These are phyloP conservation scores for Ageneiosus marmoratus DNA, from an alignment of 2,113 vertebrate species.

Conservation along the genomic window DNA sequence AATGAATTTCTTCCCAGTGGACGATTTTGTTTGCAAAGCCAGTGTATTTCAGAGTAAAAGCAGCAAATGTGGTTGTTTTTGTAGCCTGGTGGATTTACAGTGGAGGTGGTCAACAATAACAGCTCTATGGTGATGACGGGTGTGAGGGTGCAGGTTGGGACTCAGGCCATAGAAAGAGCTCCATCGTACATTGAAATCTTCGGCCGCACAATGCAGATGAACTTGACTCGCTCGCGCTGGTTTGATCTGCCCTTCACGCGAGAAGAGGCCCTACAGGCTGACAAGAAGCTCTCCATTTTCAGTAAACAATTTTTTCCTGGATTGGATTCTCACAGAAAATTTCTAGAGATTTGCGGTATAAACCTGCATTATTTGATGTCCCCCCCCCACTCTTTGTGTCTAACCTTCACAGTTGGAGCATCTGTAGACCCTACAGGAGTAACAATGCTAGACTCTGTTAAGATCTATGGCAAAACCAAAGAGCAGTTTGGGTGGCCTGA, in stretches of 20 bases:
- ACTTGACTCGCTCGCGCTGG: slow-evolving; percentile 94
- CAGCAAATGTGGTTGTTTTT: background rate
- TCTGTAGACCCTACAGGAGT: slow-evolving; percentile 97
- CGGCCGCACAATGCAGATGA: slow-evolving; percentile 96
- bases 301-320: slow-evolving; percentile 73
- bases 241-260: slow-evolving; percentile 97
- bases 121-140: slow-evolving; percentile 98
- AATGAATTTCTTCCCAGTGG: background rate
- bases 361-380: background rate
- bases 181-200: slow-evolving; percentile 96
- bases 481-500: slow-evolving; percentile 99
- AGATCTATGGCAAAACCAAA: slow-evolving; percentile 98
- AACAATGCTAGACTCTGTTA: slow-evolving; percentile 98
- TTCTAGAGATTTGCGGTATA: background rate
- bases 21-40: background rate
- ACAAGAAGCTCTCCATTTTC: slow-evolving; percentile 95
- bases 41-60: background rate
- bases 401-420: slow-evolving; percentile 81
- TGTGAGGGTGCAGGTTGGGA: slow-evolving; percentile 95
- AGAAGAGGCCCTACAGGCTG: slow-evolving; percentile 94
- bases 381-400: background rate
- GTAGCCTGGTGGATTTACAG: slow-evolving; percentile 93
- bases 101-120: slow-evolving; percentile 94
- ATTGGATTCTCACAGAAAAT: background rate
- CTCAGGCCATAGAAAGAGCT: slow-evolving; percentile 90